Conservation (phyloP, 2,888 invertebrate species). For the Limnephilus marmoratus region DNA sequence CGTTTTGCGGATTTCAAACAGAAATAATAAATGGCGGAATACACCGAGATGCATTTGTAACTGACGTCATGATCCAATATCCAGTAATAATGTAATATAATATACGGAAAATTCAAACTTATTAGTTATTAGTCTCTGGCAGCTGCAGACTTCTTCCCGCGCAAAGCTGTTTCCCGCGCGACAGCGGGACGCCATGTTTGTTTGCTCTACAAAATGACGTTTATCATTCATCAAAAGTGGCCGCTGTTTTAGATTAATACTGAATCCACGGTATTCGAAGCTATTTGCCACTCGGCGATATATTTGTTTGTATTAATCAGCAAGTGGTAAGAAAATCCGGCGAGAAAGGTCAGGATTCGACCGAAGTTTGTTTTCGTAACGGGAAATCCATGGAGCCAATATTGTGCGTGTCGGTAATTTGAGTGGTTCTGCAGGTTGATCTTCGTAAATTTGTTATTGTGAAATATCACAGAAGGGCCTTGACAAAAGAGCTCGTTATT, state of each 20-base stretch:
- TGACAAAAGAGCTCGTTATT: not conserved
- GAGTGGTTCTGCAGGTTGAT: not conserved
- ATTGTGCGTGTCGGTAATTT: not conserved
- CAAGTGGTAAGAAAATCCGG: not conserved
- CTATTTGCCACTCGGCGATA: not conserved
- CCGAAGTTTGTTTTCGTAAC: not conserved
- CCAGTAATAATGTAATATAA: not conserved
- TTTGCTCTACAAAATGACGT: constrained; percentile 2
- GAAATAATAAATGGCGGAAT: not conserved
- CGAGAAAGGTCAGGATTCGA: not conserved
- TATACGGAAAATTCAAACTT: not conserved
- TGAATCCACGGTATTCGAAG: not conserved
- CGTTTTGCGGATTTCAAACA: not conserved
- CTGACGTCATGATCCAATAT: not conserved
- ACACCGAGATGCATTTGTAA: not conserved
- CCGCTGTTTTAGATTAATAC: not conserved
- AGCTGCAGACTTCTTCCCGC: not conserved
- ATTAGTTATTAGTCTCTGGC: not conserved
- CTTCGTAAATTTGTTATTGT: not conserved
- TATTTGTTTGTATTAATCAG: not conserved
- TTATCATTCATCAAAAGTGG: not conserved
- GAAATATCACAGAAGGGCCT: not conserved
- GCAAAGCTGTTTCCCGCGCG: not conserved
- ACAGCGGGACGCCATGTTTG: not conserved
- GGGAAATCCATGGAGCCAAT: not conserved